Base-by-base conservation (phyloP, 2,888 invertebrate genomes). In the Lacanobia wlatinum region DNA sequence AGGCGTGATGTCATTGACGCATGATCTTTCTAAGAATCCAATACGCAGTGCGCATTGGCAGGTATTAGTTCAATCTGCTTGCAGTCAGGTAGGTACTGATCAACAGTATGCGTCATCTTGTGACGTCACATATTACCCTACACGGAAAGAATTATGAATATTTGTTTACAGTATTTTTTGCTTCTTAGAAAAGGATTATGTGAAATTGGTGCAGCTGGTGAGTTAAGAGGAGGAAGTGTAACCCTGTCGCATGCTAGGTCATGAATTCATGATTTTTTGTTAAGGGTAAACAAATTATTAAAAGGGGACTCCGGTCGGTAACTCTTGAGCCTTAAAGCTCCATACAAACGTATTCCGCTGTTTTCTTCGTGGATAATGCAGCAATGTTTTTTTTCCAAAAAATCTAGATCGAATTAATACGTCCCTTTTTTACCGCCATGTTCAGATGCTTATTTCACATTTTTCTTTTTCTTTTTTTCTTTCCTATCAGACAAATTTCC, bases 111-210 rank as follows among this genome's bases (percentile, higher is more conserved):
- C 55, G 65, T 79, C 76, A 79, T 38, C 0, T 1, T 16, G 3
- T 43, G 66, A 77, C 77, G 81, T 81, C 66, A 79, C 12, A 34
- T 63, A 50, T 50, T 66, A 50, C 53, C 21, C n/a, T 8, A 56
- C 38, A 56, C 55, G 82, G 40, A 71, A 78, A 71, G 55, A 63
- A 77, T 14, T 67, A 67, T 81, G 71, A 71, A 52, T 77, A 43
- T 52, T 62, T 77, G 66, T 81, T 81, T 63, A 56, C 50, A 28
- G n/a, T 23, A 48, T 58, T 74, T 18, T 61, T 75, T 56, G 63
- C 2, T 79, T 76, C 77, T 16, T n/a, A 28, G 72, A 61, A 79
- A 71, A 21, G 50, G 43, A 56, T 81, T 58, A 38, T n/a, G 43
- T 62, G 14, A 64, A 70, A 64, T 62, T 74, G n/a, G 62, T 56